These are phyloP conservation scores for Cheilosia variabilis DNA, from an alignment of 2,888 invertebrate genomes.

Conservation along the genomic window DNA sequence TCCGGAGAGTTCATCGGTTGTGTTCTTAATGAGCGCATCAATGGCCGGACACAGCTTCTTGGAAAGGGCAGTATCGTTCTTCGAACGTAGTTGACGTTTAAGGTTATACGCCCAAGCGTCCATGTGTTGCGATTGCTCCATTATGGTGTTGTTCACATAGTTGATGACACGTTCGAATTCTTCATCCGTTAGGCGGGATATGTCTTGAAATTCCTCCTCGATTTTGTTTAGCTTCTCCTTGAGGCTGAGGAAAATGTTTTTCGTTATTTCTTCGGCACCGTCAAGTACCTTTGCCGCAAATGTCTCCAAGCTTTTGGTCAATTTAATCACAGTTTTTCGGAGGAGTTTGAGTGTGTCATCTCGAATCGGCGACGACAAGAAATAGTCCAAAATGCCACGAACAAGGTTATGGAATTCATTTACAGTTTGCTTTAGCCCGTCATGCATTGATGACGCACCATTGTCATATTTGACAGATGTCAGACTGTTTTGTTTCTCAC, in stretches of 20 bases:
- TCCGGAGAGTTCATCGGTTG: constrained; percentile 76
- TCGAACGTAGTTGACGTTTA: constrained; percentile 76
- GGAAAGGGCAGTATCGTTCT: constrained; percentile 77
- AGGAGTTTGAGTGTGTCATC: constrained; percentile 70
- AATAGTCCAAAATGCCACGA: constrained; percentile 40
- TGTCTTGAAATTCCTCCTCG: constrained; percentile 73
- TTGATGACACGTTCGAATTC: constrained; percentile 77
- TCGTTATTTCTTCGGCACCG: constrained; percentile 69
- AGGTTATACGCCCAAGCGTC: constrained; percentile 77
- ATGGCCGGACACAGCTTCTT: constrained; percentile 77
- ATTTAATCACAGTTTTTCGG: constrained; percentile 64
- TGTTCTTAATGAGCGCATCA: constrained; percentile 78
- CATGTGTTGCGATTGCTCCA: constrained; percentile 77
- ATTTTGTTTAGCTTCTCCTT: constrained; percentile 71
- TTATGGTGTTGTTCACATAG: constrained; percentile 78
- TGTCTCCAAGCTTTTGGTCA: constrained; percentile 72
- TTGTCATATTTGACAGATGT: constrained; percentile 4
- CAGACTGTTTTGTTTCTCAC: constrained; percentile 3
- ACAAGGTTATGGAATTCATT: constrained; percentile 47
- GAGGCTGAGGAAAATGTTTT: constrained; percentile 71
- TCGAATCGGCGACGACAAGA: constrained; percentile 46
- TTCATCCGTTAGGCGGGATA: constrained; percentile 76
- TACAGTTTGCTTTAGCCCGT: constrained; percentile 31
- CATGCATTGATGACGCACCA: background rate
- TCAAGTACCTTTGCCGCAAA: constrained; percentile 74